phyloP scores from a whole-genome alignment of 2,888 invertebrate species.

The Flabesymbios commensalis region DNA sequence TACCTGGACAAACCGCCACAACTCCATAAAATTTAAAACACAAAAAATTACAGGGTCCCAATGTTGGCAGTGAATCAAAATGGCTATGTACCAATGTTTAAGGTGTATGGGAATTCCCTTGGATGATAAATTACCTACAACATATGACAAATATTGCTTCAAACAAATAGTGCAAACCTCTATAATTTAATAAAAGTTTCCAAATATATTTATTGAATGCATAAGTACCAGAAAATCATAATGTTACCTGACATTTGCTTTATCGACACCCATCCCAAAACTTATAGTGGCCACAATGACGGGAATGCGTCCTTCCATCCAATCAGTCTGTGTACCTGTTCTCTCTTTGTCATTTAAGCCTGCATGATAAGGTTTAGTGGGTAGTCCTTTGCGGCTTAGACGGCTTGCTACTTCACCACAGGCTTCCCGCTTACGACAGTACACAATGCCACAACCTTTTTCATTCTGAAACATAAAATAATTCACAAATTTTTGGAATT shows the following conservation, averaged over 20 bases:
- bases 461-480: constrained; percentile 34
- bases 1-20: too few relatives aligned
- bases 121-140: too few relatives aligned
- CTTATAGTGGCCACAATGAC: constrained; percentile 96
- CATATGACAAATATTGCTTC: too few relatives aligned
- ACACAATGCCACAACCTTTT: constrained; percentile 82
- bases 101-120: too few relatives aligned
- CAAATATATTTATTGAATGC: too few relatives aligned
- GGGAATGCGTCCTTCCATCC: constrained; percentile 86
- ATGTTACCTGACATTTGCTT: constrained; percentile 83
- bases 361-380: constrained; percentile 86
- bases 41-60: too few relatives aligned
- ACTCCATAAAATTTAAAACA: too few relatives aligned
- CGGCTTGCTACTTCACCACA: constrained; percentile 82
- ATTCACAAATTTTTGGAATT: background rate
- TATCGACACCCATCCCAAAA: constrained; percentile 99
- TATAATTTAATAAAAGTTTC: too few relatives aligned
- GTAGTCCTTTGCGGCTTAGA: constrained; percentile 70
- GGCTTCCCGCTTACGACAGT: constrained; percentile 90
- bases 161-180: too few relatives aligned
- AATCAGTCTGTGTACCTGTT: constrained; percentile 76
- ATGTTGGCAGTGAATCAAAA: too few relatives aligned
- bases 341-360: constrained; percentile 69
- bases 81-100: too few relatives aligned
- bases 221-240: too few relatives aligned